Conservation (phyloP, 1,140 invertebrate genomes). For the Temnothorax curvispinosus region DNA sequence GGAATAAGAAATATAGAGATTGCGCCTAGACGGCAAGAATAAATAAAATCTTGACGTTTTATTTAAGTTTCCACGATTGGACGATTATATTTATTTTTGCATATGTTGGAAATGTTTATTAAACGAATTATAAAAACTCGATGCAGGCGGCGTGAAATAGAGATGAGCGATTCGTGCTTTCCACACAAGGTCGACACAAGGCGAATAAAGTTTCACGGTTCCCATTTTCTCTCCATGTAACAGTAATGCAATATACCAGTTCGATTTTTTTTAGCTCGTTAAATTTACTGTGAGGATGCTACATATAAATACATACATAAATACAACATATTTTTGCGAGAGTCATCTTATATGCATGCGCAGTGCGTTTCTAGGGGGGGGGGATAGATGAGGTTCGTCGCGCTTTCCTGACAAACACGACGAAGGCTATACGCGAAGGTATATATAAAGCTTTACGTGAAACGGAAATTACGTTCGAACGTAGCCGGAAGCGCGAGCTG, state of each 20-base stretch:
- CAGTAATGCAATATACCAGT: background rate
- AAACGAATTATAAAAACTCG: background rate
- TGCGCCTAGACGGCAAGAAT: background rate
- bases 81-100: background rate
- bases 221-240: background rate
- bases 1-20: slow-evolving; percentile 29
- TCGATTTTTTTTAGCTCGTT: background rate
- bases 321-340: background rate
- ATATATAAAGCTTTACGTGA: slow-evolving; percentile 28
- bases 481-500: slow-evolving; percentile 70
- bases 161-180: background rate
- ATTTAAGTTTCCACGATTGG: background rate
- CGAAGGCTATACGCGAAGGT: slow-evolving; percentile 50
- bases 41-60: slow-evolving; percentile 1
- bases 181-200: background rate
- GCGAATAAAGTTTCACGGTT: background rate
- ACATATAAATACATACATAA: background rate
- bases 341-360: slow-evolving; percentile 38
- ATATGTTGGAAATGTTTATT: background rate
- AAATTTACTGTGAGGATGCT: background rate
- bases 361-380: background rate
- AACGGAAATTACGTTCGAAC: slow-evolving; percentile 79
- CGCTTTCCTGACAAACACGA: slow-evolving; percentile 48
- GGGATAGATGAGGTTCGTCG: slow-evolving; percentile 16
- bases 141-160: background rate